Base-by-base conservation (phyloP, 2,888 invertebrate species). In the Nomada fucata region DNA sequence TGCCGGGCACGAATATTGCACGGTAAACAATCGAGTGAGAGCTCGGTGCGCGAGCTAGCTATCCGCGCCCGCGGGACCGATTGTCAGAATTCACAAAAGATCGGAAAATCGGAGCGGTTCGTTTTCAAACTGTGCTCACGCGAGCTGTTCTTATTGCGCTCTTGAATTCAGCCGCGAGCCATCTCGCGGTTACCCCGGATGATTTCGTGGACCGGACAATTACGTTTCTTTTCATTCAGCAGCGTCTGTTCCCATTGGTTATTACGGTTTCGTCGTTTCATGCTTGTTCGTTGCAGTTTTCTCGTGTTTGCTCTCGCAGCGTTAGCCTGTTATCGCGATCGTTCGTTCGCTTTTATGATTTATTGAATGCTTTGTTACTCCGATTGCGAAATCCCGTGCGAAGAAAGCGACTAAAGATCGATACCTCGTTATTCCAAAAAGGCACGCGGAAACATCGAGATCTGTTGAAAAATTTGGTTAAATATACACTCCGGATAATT, bases 101-200 rank as follows among this genome's bases (percentile, higher is more conserved):
- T 71, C 70, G 63, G 59, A 76, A 76, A 70, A 50, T n/a, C 50
- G 53, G 70, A 36, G 47, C 70, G 70, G 63, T 63, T 47, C 55
- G 63, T 57, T 69, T 50, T 70, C 60, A 18, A 60, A 60, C 59
- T 29, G 10, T 4, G 20, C 26, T 44, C 29, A 10, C 13, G n/a
- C 47, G n/a, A 69, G 44, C 59, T 47, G 69, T 57, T 70, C 63
- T 61, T 63, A 42, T 42, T 18, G 42, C 2, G 11, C 53, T 53
- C 52, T 36, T 60, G 4, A 60, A 70, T 60, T 47, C 29, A 50
- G 50, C 13, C 52, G 26, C 42, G 52, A 20, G 4, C 5, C 18
- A 15, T 64, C 26, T 10, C 13, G 15, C 20, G 18, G 29, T 70
- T 36, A 2, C 23, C 5, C 29, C 20, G 15, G 50, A 60, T 11